These are phyloP conservation scores for Amyelois transitella DNA, from an alignment of 1,140 invertebrate genomes.

Conservation along the genomic window DNA sequence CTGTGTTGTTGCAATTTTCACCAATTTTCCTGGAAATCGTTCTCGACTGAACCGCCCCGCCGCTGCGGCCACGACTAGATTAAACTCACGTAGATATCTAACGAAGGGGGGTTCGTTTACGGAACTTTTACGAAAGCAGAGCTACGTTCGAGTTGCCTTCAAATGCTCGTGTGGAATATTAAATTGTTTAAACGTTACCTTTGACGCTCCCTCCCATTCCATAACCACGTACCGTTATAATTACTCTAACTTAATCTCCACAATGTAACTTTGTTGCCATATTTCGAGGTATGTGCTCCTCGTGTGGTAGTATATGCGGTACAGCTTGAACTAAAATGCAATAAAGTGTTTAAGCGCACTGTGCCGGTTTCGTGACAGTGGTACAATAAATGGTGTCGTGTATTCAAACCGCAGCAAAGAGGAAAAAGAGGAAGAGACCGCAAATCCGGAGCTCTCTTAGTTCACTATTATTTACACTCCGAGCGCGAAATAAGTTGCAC, in stretches of 20 bases:
- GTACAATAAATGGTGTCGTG: slow-evolving; percentile 32
- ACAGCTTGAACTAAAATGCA: slow-evolving; percentile 25
- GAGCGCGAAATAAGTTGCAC: slow-evolving; percentile 56
- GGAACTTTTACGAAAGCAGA: slow-evolving; percentile 69
- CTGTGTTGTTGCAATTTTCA: slow-evolving; percentile 69
- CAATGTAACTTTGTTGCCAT: slow-evolving; percentile 47
- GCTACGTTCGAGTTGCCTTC: slow-evolving; percentile 66
- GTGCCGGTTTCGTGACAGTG: slow-evolving; percentile 13
- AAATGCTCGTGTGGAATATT: slow-evolving; percentile 71
- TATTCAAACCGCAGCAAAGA: slow-evolving; percentile 34
- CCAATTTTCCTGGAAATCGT: slow-evolving; percentile 60
- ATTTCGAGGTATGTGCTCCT: slow-evolving; percentile 21
- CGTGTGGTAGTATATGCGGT: not conserved
- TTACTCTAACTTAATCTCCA: slow-evolving; percentile 61
- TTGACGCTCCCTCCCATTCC: slow-evolving; percentile 52
- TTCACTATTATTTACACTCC: slow-evolving; percentile 56
- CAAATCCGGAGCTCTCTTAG: slow-evolving; percentile 46
- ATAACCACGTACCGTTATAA: slow-evolving; percentile 60
- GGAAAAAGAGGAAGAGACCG: slow-evolving; percentile 29
- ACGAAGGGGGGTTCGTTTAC: slow-evolving; percentile 70
- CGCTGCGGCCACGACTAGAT: slow-evolving; percentile 49
- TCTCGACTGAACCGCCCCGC: slow-evolving; percentile 38
- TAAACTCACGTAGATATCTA: slow-evolving; percentile 73
- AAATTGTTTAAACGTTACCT: slow-evolving; percentile 72
- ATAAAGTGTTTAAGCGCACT: slow-evolving; percentile 35